Conservation (phyloP, 2,797 vertebrate genomes). For the Oreortyx pictus region DNA sequence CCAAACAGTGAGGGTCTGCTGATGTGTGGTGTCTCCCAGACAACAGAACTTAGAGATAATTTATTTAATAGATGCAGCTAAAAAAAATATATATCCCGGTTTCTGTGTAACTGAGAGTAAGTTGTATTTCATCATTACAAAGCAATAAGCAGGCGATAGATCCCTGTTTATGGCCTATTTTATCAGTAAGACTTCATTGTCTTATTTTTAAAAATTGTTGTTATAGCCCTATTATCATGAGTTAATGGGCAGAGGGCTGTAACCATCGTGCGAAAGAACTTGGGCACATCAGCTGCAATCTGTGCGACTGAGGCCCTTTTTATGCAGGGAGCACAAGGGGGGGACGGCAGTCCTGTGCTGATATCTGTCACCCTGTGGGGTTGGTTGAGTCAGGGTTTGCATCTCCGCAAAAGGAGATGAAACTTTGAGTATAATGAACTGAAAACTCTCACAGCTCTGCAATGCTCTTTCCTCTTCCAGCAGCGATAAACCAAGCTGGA, state of each 20-base stretch:
- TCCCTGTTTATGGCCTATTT: slow-evolving; percentile 44
- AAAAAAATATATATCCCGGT: neutral
- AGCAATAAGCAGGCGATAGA: slow-evolving; percentile 51
- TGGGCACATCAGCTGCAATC: neutral
- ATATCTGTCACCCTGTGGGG: fast-evolving
- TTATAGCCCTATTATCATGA: neutral
- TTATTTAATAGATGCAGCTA: neutral
- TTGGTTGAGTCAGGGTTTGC: fast-evolving
- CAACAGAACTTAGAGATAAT: neutral
- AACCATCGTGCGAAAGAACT: neutral
- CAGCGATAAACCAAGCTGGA: fast-evolving
- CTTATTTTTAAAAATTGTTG: slow-evolving; percentile 45
- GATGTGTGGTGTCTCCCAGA: neutral
- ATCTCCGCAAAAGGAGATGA: fast-evolving
- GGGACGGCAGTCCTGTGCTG: neutral
- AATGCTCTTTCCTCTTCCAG: fast-evolving
- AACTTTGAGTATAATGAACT: too few relatives aligned
- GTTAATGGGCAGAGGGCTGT: neutral
- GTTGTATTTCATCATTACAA: slow-evolving; percentile 49
- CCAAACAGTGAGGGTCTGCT: neutral
- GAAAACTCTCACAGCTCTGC: fast-evolving
- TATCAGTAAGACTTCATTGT: slow-evolving; percentile 46
- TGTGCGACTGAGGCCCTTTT: neutral
- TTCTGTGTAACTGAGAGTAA: neutral
- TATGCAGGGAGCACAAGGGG: neutral